phyloP scores from a whole-genome alignment of 2,888 invertebrate species.

The Ramazzottius varieornatus region DNA sequence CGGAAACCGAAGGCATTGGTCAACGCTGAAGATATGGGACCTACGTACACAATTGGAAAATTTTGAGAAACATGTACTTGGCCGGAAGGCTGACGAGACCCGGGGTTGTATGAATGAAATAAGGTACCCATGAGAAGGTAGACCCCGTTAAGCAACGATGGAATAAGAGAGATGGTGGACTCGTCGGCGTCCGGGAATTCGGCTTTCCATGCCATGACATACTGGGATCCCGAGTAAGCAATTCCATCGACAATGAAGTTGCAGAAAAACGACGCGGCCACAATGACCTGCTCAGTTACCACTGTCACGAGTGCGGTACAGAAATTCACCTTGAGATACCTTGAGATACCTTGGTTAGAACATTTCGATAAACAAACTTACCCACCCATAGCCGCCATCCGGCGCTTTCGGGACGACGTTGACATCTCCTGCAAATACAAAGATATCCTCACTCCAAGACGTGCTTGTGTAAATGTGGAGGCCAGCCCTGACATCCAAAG shows the following conservation, averaged over 20 bases:
- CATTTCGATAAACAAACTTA: too few relatives aligned
- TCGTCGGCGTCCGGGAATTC: neutral
- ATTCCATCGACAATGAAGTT: neutral
- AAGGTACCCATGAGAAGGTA: neutral
- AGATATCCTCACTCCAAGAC: too few relatives aligned
- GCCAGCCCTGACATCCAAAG: too few relatives aligned
- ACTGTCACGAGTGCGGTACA: too few relatives aligned
- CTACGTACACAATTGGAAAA: too few relatives aligned
- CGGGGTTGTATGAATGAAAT: too few relatives aligned
- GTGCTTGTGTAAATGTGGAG: too few relatives aligned
- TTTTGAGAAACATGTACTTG: too few relatives aligned
- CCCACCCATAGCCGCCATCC: neutral
- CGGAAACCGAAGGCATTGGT: constrained; percentile 1
- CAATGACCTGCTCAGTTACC: constrained; percentile 3
- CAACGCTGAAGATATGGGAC: neutral
- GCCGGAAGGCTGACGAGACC: too few relatives aligned
- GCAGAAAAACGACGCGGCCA: neutral
- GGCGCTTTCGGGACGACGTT: neutral
- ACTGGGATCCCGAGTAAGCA: neutral
- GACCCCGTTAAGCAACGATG: neutral
- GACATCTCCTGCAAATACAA: too few relatives aligned
- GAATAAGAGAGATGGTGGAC: neutral
- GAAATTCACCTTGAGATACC: too few relatives aligned
- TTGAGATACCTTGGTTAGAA: too few relatives aligned
- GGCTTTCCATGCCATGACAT: neutral